Base-by-base conservation (phyloP, 2,797 vertebrate species). In the Amazonetta brasiliensis region DNA sequence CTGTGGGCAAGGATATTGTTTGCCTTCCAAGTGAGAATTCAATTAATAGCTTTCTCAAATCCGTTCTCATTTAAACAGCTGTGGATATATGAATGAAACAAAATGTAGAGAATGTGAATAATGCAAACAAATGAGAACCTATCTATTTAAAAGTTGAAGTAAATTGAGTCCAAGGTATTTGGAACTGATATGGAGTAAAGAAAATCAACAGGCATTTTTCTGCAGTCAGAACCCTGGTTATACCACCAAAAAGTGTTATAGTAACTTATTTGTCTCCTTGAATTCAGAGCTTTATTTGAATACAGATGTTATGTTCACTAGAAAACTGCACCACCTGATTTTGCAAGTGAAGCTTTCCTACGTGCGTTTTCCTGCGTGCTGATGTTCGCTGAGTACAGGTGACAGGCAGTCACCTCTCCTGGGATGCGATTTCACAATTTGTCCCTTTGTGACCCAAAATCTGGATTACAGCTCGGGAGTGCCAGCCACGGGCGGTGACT, bases 311-410 rank as follows among this genome's bases (percentile, higher is more conserved):
- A 16, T 5, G 16, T 1, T 5, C 16, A 0, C 11, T 28, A 2
- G 43, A 86, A 35, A 15, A 39, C 16, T 7, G 33, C 19, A 55
- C 50, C 7, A 19, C 6, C 62, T 58, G 22, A 22, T 46, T 78
- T 54, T 66, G 58, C 46, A 19, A 43, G 50, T 13, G 83, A 43
- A 88, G 4, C 28, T 73, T 63, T 76, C 35, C 71, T 37, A 0
- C 1, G 2, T 62, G 46, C 1, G 0, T 52, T 62, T 59, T 69
- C 23, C 48, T 63, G 26, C 39, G 7, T 0, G 0, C 8, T 39
- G 8, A 48, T 63, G 35, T 39, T 76, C 12, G 13, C 44, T 10
- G 25, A 52, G 43, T 1, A 3, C 63, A n/a, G 75, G 63, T 82
- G 67, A 87, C 63, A 18, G 72, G n/a, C 22, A 2, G 28, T 28